Evolutionary conservation across 2,113 vertebrate genomes (phyloP), one percentile per base, ranked within the genome.

Genomic region (Alces alces): DNA sequence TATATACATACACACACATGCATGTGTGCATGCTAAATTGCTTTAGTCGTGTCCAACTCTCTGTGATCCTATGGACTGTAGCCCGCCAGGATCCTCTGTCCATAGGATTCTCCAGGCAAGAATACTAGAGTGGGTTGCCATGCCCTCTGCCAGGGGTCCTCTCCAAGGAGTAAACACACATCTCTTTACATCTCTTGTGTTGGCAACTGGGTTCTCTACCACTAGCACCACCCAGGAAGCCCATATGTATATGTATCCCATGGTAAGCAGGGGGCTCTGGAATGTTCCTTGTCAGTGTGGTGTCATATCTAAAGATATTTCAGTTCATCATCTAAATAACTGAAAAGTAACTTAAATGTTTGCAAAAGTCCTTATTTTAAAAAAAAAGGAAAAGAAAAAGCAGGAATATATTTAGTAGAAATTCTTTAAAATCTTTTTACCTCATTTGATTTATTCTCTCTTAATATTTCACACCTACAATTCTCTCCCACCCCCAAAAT

Each of bases 281-380:
- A 50, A 33, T 73, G 25, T 82, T 92, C 83, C 85, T 39, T 50
- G 28, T 28, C 90, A 89, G 10, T 27, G 39, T 45, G 13, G 21
- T 91, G 16, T 83, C 47, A 86, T 17, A 78, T 9, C 27, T 82
- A 86, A 90, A 91, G 39, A 86, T 79, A 93, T 88, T 91, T 96
- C 9, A 80, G 58, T 57, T 83, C 45, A 94, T 39, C 15, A 58
- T 80, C 23, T 92, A 96, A 92, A 94, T 94, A 94, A 95, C 39
- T 88, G 36, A 57, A 88, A 91, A 97, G 14, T 55, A 93, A 97
- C 50, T 94, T 87, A 93, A 90, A 87, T 54, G 30, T 64, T n/a
- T 92, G 3, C 12, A 79, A 36, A 33, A 87, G 3, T 17, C 33
- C n/a, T 86, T 70, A 5, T 27, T 43, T 76, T 5, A 2, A 39